phyloP scores from a whole-genome alignment of 2,113 vertebrate species.

The Glaucidium brasilianum region DNA sequence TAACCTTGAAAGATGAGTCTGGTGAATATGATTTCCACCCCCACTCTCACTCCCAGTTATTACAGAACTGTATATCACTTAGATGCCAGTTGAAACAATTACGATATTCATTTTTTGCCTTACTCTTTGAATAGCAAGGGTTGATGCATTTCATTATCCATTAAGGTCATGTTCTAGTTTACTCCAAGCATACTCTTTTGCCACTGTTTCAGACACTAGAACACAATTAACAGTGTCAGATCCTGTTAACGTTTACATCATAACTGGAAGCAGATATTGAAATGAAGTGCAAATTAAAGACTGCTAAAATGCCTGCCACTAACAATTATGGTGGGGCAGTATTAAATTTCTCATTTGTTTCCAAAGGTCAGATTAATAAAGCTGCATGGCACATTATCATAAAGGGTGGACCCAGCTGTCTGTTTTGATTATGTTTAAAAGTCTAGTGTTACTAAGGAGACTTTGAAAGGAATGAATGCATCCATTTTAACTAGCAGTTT shows the following conservation, averaged over 20 bases:
- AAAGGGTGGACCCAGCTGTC: constrained; percentile 80
- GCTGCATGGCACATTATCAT: constrained; percentile 80
- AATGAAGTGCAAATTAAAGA: constrained; percentile 76
- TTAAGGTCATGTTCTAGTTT: constrained; percentile 35
- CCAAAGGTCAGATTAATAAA: constrained; percentile 83
- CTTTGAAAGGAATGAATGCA: constrained; percentile 30
- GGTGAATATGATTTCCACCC: background rate
- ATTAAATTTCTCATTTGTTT: constrained; percentile 78
- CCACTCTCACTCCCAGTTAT: background rate
- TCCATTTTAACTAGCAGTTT: constrained; percentile 29
- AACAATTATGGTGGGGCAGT: constrained; percentile 74
- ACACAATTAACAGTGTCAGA: constrained; percentile 32
- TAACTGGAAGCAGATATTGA: constrained; percentile 66
- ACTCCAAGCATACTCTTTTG: background rate
- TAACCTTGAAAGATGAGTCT: constrained; percentile 6
- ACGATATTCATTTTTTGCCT: background rate
- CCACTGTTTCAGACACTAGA: background rate
- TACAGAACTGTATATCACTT: background rate
- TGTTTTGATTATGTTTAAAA: constrained; percentile 74
- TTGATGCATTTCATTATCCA: constrained; percentile 20
- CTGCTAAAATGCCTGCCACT: constrained; percentile 76
- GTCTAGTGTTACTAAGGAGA: constrained; percentile 32
- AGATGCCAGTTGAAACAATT: background rate
- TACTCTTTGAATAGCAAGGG: background rate
- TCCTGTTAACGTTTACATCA: constrained; percentile 63